phyloP scores from a whole-genome alignment of 1,140 invertebrate genomes.

The Drosophila kepulauana region DNA sequence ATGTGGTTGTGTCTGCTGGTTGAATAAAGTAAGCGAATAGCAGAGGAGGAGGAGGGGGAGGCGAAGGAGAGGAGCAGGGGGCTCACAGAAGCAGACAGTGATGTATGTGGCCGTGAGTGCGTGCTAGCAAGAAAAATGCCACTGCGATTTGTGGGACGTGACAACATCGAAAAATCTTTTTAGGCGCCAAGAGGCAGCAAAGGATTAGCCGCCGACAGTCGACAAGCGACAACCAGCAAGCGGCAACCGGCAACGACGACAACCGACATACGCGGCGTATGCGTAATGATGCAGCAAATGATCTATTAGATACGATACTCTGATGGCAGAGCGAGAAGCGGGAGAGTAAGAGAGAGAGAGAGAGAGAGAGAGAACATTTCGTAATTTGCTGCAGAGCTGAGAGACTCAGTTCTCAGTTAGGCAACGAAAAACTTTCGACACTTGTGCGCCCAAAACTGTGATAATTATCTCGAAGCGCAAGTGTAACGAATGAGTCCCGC shows the following conservation, averaged over 20 bases:
- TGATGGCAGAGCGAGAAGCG: background rate
- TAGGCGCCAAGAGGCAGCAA: constrained; percentile 38
- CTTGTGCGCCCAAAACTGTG: constrained; percentile 46
- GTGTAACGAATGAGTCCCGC: constrained; percentile 14
- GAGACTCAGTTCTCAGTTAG: background rate
- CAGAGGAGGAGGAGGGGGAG: too few species aligned
- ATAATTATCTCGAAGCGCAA: constrained; percentile 61
- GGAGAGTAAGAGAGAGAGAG: background rate
- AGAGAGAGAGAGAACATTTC: constrained; percentile 3
- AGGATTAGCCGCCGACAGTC: constrained; percentile 59
- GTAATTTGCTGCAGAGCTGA: constrained; percentile 45
- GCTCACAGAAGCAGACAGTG: constrained; percentile 54
- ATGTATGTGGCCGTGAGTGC: constrained; percentile 58
- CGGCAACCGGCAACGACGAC: too few species aligned
- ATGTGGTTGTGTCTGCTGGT: constrained; percentile 43
- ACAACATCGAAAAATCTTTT: constrained; percentile 44
- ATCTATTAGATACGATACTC: constrained; percentile 60
- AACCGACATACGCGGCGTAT: constrained; percentile 53
- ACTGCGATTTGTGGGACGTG: constrained; percentile 65
- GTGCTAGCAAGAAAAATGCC: constrained; percentile 53
- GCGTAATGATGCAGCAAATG: constrained; percentile 77
- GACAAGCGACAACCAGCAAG: constrained; percentile 3
- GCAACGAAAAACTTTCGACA: constrained; percentile 49
- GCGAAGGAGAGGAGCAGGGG: too few species aligned
- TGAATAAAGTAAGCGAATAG: background rate